Conservation (phyloP, 1,140 invertebrate species). For the Eurosta solidaginis region DNA sequence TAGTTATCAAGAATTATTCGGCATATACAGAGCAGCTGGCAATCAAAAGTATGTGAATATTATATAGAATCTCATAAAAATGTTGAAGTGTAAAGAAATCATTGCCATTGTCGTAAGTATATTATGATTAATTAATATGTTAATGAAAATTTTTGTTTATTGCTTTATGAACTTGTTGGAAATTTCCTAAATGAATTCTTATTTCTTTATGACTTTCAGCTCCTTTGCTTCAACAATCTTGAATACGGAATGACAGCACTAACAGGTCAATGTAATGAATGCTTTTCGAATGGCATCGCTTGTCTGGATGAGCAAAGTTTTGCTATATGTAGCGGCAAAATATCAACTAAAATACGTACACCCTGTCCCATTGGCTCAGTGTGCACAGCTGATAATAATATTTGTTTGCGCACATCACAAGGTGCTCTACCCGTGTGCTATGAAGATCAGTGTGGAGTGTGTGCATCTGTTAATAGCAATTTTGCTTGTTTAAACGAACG, state of each 20-base stretch:
- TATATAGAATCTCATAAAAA: no score
- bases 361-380: neutral
- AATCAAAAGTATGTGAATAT: no score
- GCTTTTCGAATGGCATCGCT: neutral
- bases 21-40: no score
- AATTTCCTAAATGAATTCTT: no score
- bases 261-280: neutral
- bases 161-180: no score
- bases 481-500: neutral
- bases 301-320: slow-evolving; percentile 2
- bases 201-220: neutral
- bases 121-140: no score
- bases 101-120: no score
- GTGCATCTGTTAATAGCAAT: neutral
- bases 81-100: no score
- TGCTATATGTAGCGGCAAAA: neutral
- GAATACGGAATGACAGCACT: neutral
- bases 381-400: neutral
- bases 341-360: neutral
- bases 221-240: neutral
- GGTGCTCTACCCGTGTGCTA: neutral
- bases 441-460: neutral
- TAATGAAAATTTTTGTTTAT: no score
- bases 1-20: no score
- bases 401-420: neutral